phyloP scores from a whole-genome alignment of 2,797 vertebrate species.

The Loris lydekkerianus region DNA sequence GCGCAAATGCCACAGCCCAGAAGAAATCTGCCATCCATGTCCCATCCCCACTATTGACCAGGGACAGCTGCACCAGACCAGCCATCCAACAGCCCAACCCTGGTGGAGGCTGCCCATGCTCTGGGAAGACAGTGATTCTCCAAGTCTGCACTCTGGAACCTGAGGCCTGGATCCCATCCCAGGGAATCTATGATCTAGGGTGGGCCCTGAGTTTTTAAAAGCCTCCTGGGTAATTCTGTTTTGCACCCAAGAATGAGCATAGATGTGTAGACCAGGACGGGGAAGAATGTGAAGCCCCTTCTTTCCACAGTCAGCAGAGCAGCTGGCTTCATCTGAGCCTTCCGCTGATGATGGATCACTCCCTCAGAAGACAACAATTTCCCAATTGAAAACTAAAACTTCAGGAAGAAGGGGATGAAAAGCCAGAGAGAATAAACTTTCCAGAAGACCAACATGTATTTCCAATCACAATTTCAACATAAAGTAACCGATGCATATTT shows the following conservation, averaged over 20 bases:
- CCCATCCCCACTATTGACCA: background rate
- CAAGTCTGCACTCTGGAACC: background rate
- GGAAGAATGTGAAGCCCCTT: background rate
- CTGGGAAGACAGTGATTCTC: background rate
- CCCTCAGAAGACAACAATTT: background rate
- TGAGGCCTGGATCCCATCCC: background rate
- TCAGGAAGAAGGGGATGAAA: background rate
- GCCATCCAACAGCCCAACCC: background rate
- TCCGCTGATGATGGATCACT: background rate
- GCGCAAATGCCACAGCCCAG: background rate
- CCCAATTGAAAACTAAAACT: background rate
- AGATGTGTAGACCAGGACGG: background rate
- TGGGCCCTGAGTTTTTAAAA: background rate
- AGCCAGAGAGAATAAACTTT: background rate
- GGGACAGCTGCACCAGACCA: background rate
- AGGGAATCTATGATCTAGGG: background rate
- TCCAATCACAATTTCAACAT: constrained; percentile 24
- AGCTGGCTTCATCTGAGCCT: background rate
- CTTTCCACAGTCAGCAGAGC: background rate
- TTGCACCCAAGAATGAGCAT: background rate
- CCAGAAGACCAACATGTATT: background rate
- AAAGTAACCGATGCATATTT: background rate
- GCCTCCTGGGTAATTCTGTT: background rate
- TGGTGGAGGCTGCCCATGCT: background rate
- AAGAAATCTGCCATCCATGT: background rate